Percentiles rank a stretch among this genome's conserved stretches.
Conservation (phyloP, 2,888 invertebrate genomes). For the Smittia sp. region DNA sequence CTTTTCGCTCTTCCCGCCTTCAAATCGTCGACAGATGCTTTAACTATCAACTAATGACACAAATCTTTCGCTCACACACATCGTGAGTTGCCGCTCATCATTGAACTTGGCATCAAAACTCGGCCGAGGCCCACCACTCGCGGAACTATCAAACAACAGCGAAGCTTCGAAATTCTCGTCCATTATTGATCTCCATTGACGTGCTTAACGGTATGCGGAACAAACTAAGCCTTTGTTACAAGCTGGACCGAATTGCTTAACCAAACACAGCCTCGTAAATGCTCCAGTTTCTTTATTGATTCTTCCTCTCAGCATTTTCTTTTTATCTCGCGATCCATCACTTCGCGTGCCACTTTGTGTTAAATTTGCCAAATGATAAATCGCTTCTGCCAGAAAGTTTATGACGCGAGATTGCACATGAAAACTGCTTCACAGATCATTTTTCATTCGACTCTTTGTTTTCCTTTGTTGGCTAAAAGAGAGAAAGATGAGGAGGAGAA, state of each 20-base stretch:
- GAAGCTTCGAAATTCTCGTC: neutral
- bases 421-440: neutral
- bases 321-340: neutral
- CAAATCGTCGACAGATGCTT: constrained; percentile 23
- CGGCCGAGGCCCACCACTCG: neutral
- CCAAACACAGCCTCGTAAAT: neutral
- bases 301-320: neutral
- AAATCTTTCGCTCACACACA: constrained; percentile 30
- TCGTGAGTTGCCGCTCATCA: constrained; percentile 33
- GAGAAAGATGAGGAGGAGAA: too few species aligned
- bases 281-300: constrained; percentile 8
- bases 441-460: neutral
- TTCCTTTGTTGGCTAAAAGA: too few species aligned
- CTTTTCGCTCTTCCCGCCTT: neutral
- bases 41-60: constrained; percentile 29
- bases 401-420: constrained; percentile 8
- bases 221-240: neutral
- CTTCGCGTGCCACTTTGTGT: neutral
- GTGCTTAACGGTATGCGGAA: neutral
- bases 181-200: neutral
- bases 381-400: constrained; percentile 7
- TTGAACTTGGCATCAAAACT: constrained; percentile 38
- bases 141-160: neutral
- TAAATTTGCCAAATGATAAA: constrained; percentile 1
- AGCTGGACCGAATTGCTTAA: neutral